A percentile compares a stretch with the other conserved stretches of the same genome.
phyloP scores from a whole-genome alignment of 2,888 invertebrate species.

The Petrophora chlorosata region DNA sequence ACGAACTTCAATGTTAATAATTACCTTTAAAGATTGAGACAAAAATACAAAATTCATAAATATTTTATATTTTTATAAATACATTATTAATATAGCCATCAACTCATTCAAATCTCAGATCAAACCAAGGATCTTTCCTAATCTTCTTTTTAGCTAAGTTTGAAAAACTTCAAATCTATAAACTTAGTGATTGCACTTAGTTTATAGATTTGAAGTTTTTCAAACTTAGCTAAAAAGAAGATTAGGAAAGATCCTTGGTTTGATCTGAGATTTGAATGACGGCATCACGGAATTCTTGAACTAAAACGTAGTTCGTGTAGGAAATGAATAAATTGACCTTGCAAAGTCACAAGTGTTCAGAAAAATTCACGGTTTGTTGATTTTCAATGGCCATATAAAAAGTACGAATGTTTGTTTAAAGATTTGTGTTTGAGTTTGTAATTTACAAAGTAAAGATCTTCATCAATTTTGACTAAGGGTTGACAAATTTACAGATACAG shows the following conservation, averaged over 20 bases:
- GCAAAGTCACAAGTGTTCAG: slow-evolving; percentile 40
- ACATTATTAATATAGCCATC: too few relatives aligned
- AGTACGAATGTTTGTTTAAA: slow-evolving; percentile 8
- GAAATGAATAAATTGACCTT: slow-evolving; percentile 55
- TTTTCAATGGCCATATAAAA: slow-evolving; percentile 22
- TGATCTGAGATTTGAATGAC: slow-evolving; percentile 13
- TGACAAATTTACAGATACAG: too few relatives aligned
- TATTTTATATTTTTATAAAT: too few relatives aligned
- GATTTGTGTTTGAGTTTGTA: slow-evolving; percentile 13
- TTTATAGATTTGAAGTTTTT: slow-evolving; percentile 11
- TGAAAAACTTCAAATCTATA: slow-evolving; percentile 11
- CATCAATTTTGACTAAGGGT: too few relatives aligned
- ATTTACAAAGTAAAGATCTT: too few relatives aligned
- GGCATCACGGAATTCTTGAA: slow-evolving; percentile 28
- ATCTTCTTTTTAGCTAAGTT: too few relatives aligned
- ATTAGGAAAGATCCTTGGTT: background rate
- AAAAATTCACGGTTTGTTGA: slow-evolving; percentile 31
- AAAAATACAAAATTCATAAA: too few relatives aligned
- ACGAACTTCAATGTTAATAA: too few relatives aligned
- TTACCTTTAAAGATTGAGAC: too few relatives aligned
- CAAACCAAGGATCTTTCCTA: background rate
- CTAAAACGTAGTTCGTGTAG: slow-evolving; percentile 39
- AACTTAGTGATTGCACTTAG: too few relatives aligned
- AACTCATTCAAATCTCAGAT: too few relatives aligned
- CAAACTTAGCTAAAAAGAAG: too few relatives aligned